Base-by-base conservation (phyloP, 1,140 invertebrate genomes). In the Hydropsyche tenuis region DNA sequence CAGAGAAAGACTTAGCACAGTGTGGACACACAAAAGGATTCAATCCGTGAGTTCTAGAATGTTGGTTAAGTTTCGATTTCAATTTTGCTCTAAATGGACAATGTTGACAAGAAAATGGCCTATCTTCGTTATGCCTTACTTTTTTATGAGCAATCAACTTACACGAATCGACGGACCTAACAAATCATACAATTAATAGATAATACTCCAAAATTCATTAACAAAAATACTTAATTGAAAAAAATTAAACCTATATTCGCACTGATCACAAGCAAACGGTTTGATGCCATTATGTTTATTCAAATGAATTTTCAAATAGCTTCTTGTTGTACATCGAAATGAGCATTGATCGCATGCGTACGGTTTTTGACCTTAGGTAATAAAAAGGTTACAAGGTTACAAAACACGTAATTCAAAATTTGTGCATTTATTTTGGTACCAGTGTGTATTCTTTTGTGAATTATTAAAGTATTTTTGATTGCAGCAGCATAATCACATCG, bases 211-310 rank as follows among this genome's bases (percentile, higher is more conserved):
- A 53, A 53, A 18, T 20, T 7, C 16, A 60, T 53, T 9, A 22
- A 25, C 12, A 7, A 22, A 9, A 60, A 5, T 9, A 25, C 2
- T 14, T 1, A 14, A 25, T 9, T 3, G 56, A 25, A 3, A 6
- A 14, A 7, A 48, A 48, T n/a, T 48, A 48, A 37, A 76, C 75
- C 72, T 71, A 65, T 73, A 76, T 18, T 73, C 65, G 51, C 75
- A 76, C 14, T 45, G 68, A 30, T 73, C 56, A 25, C 75, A 76
- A 11, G 46, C 62, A 30, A 64, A 76, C 0, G 75, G 72, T 68
- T 73, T 76, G 23, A 76, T 69, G 7, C 75, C 75, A n/a, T 66
- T 20, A 53, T 76, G 75, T 27, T 73, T 73, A 46, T 76, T 76
- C 16, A 73, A n/a, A 42, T 76, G 75, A 14, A 76, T 73, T 43